Percentiles rank a stretch among this genome's conserved stretches.
Conservation (phyloP, 2,888 invertebrate species). For the Diarsia dahlii region DNA sequence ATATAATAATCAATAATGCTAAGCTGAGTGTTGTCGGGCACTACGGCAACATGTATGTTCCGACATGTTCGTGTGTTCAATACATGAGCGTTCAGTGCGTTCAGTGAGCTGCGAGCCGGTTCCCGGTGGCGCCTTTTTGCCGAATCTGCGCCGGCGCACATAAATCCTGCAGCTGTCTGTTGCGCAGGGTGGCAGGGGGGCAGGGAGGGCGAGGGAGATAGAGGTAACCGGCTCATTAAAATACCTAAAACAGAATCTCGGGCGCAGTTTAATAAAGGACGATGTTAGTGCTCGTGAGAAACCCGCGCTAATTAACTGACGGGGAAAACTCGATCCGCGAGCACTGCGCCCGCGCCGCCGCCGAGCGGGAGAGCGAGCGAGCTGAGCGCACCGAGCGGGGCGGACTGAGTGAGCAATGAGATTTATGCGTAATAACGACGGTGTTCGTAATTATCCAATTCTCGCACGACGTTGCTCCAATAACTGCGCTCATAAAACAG, state of each 20-base stretch:
- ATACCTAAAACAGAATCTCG: slow-evolving; percentile 81
- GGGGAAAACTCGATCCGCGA: slow-evolving; percentile 67
- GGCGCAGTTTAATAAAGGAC: slow-evolving; percentile 73
- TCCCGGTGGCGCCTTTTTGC: slow-evolving; percentile 73
- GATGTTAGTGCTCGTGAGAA: slow-evolving; percentile 80
- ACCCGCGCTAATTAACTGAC: slow-evolving; percentile 79
- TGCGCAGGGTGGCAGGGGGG: slow-evolving; percentile 19
- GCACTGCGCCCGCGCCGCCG: not conserved
- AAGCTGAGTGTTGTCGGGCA: not conserved
- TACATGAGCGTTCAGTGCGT: not conserved
- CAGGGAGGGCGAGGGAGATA: slow-evolving; percentile 44
- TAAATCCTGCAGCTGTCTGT: slow-evolving; percentile 67
- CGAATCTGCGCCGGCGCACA: slow-evolving; percentile 66
- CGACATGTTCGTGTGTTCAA: not conserved
- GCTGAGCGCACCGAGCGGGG: slow-evolving; percentile 5
- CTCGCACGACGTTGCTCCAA: slow-evolving; percentile 1
- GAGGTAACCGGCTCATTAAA: slow-evolving; percentile 82
- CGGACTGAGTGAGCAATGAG: not conserved
- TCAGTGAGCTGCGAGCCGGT: slow-evolving; percentile 44
- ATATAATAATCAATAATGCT: not conserved
- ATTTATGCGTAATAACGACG: not conserved
- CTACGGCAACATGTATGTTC: too few relatives aligned
- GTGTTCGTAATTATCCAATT: slow-evolving; percentile 6
- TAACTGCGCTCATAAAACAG: not conserved
- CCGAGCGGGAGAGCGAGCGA: not conserved